phyloP scores from a whole-genome alignment of 2,888 invertebrate species.

The Penaeus monodon region DNA sequence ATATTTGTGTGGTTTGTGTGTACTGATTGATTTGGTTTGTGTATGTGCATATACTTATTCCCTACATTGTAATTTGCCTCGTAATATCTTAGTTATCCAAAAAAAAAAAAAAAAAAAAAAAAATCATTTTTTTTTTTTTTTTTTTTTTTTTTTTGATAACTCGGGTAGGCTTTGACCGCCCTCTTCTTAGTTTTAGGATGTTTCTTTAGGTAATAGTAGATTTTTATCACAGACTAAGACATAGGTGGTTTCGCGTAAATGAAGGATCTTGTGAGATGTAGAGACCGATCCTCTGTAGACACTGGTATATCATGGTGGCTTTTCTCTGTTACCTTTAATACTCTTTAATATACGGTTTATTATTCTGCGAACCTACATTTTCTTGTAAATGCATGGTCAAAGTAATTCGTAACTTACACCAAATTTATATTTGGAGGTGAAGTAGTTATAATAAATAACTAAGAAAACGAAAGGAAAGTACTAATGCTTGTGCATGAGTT shows the following conservation, averaged over 20 bases:
- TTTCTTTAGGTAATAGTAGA: constrained; percentile 44
- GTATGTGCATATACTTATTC: no score
- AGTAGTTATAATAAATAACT: no score
- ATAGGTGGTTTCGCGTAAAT: constrained; percentile 33
- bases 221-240: constrained; percentile 20
- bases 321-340: neutral
- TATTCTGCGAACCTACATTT: no score
- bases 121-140: neutral
- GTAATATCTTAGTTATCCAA: no score
- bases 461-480: neutral
- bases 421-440: no score
- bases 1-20: no score
- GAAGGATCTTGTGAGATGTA: constrained; percentile 40
- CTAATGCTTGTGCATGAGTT: constrained; percentile 54
- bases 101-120: no score
- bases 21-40: no score
- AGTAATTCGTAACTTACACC: no score
- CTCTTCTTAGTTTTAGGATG: constrained; percentile 27
- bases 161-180: constrained; percentile 42
- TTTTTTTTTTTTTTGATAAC: constrained; percentile 15
- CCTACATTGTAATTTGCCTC: no score
- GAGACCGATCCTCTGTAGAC: constrained; percentile 36
- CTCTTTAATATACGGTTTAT: no score
- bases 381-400: no score
- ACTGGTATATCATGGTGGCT: neutral